phyloP scores from a whole-genome alignment of 1,140 invertebrate genomes.

The Protaetia brevitarsis region DNA sequence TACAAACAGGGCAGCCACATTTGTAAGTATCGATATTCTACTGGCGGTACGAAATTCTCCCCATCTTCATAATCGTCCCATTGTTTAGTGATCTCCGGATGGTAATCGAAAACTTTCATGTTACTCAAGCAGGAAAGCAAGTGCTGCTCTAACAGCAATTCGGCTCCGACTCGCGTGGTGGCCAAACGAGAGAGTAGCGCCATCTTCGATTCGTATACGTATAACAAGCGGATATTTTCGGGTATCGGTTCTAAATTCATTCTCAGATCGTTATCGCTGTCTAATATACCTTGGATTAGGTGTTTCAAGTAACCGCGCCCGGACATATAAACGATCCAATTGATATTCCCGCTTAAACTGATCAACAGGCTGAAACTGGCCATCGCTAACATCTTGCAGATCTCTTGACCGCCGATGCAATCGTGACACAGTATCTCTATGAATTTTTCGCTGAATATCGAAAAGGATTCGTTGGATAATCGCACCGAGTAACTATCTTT shows the following conservation, averaged over 20 bases:
- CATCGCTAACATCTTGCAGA: constrained; percentile 84
- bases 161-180: constrained; percentile 67
- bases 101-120: constrained; percentile 73
- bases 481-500: constrained; percentile 35
- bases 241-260: constrained; percentile 66
- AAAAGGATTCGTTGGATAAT: constrained; percentile 56
- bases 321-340: constrained; percentile 71
- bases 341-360: constrained; percentile 68
- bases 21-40: constrained; percentile 70
- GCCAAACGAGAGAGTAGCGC: constrained; percentile 74
- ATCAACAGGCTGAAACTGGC: constrained; percentile 77
- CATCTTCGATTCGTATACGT: constrained; percentile 87
- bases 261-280: constrained; percentile 70
- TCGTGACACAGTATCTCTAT: constrained; percentile 82
- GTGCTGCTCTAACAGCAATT: constrained; percentile 71
- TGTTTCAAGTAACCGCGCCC: constrained; percentile 81
- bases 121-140: constrained; percentile 69
- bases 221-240: constrained; percentile 70
- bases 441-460: constrained; percentile 74
- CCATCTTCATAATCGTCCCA: constrained; percentile 42
- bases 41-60: constrained; percentile 52
- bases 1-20: constrained; percentile 75
- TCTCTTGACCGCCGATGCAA: constrained; percentile 82
- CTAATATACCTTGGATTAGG: constrained; percentile 74
- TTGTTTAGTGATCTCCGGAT: constrained; percentile 64